Percentiles rank a stretch among this genome's conserved stretches.
Conservation (phyloP, 2,797 vertebrate genomes). For the Todus mexicanus region DNA sequence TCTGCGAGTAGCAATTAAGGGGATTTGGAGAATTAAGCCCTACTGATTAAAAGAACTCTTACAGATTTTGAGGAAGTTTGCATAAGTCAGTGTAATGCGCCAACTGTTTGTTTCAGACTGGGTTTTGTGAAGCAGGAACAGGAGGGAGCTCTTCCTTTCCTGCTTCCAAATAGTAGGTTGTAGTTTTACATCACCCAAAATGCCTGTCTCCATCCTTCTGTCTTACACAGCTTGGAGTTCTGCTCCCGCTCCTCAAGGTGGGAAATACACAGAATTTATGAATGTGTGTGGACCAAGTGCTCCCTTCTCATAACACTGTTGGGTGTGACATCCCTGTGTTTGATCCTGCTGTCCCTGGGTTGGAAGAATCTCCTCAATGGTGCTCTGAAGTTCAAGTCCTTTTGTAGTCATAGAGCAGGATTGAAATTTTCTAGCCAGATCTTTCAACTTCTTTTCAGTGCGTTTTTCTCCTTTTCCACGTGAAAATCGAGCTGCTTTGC, state of each 20-base stretch:
- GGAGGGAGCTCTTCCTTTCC: neutral
- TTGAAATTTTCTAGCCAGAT: neutral
- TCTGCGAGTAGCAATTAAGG: rapidly evolving
- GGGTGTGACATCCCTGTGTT: rapidly evolving
- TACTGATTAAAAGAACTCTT: neutral
- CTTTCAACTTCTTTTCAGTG: neutral
- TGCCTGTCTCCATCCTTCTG: neutral
- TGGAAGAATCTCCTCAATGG: neutral
- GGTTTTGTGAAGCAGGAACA: neutral
- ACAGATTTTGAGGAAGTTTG: neutral
- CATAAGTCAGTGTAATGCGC: neutral
- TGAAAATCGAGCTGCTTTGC: neutral
- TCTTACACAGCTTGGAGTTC: neutral
- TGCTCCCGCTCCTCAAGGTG: neutral
- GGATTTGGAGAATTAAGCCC: neutral
- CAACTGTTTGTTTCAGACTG: neutral
- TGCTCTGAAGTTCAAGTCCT: neutral
- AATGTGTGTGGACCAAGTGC: neutral
- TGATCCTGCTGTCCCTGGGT: neutral
- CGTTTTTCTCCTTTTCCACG: neutral
- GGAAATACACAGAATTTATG: neutral
- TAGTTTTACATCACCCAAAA: neutral
- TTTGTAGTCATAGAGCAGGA: neutral
- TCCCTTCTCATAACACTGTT: neutral
- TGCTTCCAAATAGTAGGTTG: neutral